Conservation (phyloP, 2,888 invertebrate species). For the Cantharis flavilabris region DNA sequence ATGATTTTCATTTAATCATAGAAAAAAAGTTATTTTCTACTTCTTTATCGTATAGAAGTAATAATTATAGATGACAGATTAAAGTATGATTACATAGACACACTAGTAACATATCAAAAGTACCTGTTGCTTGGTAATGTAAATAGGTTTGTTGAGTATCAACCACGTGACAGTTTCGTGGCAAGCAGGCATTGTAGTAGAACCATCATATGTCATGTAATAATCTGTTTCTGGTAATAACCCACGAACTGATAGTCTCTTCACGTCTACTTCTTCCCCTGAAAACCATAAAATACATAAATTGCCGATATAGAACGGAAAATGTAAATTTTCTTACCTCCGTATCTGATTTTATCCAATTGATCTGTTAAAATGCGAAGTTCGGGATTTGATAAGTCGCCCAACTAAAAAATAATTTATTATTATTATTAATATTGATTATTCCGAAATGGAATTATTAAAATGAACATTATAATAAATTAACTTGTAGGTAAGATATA, state of each 20-base stretch:
- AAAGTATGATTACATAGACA: conserved; percentile 28
- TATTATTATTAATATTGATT: conserved; percentile 38
- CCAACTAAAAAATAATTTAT: conserved; percentile 72
- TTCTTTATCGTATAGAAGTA: conserved; percentile 7
- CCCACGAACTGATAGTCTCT: conserved; percentile 83
- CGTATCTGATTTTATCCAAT: conserved; percentile 88
- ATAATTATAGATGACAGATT: conserved; percentile 33
- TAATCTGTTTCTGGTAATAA: conserved; percentile 91
- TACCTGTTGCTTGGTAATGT: conserved; percentile 97
- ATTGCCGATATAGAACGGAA: conserved; percentile 5
- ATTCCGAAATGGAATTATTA: background rate
- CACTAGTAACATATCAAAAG: conserved; percentile 24
- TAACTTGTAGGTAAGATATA: background rate
- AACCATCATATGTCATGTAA: conserved; percentile 98
- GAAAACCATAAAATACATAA: conserved; percentile 21
- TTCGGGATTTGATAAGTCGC: conserved; percentile 90
- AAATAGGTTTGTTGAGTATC: conserved; percentile 96
- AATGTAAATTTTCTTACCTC: conserved; percentile 66
- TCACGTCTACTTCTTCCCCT: conserved; percentile 85
- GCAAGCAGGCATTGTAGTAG: conserved; percentile 95
- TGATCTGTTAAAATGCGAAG: conserved; percentile 89
- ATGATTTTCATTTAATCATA: background rate
- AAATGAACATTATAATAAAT: background rate
- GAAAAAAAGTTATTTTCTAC: conserved; percentile 10
- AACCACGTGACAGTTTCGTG: conserved; percentile 99